A percentile compares a stretch with the other conserved stretches of the same genome.
phyloP scores from a whole-genome alignment of 2,888 invertebrate species.

The Villa cingulata region DNA sequence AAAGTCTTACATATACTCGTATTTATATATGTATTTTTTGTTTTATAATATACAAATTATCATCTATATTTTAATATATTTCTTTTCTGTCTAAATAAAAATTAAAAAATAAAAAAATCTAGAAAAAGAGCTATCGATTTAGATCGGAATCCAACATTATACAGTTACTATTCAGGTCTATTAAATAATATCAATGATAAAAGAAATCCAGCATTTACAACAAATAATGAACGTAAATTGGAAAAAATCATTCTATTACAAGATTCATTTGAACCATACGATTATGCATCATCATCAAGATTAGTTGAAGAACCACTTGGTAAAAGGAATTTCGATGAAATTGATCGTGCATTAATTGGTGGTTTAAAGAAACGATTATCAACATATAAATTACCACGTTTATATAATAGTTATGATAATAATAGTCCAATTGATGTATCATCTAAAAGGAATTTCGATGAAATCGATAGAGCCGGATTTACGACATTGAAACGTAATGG shows the following conservation, averaged over 20 bases:
- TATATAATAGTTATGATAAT: not conserved
- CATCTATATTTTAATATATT: not conserved
- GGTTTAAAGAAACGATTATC: constrained; percentile 2
- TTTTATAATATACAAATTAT: no score
- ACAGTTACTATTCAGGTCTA: constrained; percentile 12
- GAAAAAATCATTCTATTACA: not conserved
- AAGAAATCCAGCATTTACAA: not conserved
- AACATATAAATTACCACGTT: not conserved
- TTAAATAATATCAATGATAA: constrained; percentile 1
- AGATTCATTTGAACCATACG: no score
- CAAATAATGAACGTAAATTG: not conserved
- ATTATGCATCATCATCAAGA: no score
- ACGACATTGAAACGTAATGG: not conserved
- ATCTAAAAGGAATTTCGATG: not conserved
- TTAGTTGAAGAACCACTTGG: not conserved
- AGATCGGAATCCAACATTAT: constrained; percentile 11
- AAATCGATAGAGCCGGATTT: not conserved
- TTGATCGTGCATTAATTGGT: constrained; percentile 9
- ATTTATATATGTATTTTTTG: no score
- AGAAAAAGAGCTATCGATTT: constrained; percentile 8
- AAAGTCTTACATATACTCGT: no score
- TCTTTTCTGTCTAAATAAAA: not conserved
- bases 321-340: constrained; percentile 12
- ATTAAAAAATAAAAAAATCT: no score
- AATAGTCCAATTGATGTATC: not conserved